Evolutionary conservation across 2,888 invertebrate genomes (phyloP).

Genomic region (Acleris emargana): DNA sequence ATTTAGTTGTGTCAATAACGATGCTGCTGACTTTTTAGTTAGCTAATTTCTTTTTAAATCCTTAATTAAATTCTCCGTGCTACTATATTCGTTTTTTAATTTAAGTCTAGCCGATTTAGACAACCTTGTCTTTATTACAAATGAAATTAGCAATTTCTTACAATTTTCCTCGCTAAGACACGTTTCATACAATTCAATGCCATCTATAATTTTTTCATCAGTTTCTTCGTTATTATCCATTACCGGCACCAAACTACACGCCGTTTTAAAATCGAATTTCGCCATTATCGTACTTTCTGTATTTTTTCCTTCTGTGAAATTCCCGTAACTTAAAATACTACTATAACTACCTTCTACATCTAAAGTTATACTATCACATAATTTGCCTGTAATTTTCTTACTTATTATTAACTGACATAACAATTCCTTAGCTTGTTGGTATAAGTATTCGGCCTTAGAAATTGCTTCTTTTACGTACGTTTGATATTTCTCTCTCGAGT

Average conservation of each 20-base stretch:
- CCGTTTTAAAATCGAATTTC: constrained; percentile 18
- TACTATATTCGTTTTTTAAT: constrained; percentile 18
- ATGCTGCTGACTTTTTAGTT: constrained; percentile 25
- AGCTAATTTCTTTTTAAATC: constrained; percentile 24
- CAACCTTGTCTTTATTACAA: constrained; percentile 23
- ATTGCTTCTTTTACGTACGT: constrained; percentile 3
- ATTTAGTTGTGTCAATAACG: constrained; percentile 21
- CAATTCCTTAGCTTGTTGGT: background rate
- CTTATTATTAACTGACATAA: background rate
- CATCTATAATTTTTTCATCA: constrained; percentile 11
- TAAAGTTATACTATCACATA: background rate
- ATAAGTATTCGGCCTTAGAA: background rate
- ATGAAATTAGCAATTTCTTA: constrained; percentile 14
- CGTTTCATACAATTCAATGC: constrained; percentile 9
- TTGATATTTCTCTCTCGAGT: background rate
- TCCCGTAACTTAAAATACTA: background rate
- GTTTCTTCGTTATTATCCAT: constrained; percentile 7
- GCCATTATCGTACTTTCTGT: constrained; percentile 8
- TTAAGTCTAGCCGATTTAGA: constrained; percentile 25
- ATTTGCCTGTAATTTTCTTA: background rate
- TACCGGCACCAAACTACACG: constrained; percentile 4
- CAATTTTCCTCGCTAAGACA: background rate
- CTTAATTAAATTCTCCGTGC: constrained; percentile 1
- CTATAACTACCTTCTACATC: background rate
- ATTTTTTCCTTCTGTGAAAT: background rate